Conservation (phyloP, 2,113 vertebrate genomes). For the Rhizomys pruinosus region DNA sequence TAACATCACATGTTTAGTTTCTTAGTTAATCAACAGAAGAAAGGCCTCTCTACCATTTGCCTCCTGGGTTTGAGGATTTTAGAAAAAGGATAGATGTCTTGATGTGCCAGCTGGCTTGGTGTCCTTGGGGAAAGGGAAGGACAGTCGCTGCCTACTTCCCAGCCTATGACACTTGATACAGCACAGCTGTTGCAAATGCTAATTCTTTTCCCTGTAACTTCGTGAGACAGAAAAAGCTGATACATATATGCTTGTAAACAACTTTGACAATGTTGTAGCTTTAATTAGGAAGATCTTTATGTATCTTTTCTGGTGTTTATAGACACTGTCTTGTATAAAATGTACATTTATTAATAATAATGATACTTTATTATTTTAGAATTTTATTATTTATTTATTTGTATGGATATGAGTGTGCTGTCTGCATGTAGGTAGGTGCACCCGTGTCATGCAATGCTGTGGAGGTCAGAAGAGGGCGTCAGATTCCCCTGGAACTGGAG, state of each 20-base stretch:
- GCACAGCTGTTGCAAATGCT: background rate
- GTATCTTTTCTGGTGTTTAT: slow-evolving; percentile 39
- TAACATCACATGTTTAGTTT: background rate
- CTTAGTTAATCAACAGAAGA: background rate
- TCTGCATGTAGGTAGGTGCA: too few species aligned
- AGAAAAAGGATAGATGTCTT: background rate
- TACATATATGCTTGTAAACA: background rate
- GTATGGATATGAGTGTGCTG: too few species aligned
- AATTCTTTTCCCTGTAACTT: background rate
- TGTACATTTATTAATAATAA: slow-evolving; percentile 43
- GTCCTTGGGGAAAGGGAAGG: background rate
- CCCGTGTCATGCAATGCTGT: too few species aligned
- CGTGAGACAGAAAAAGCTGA: background rate
- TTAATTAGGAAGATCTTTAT: slow-evolving; percentile 16
- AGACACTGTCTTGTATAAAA: background rate
- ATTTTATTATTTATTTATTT: too few species aligned
- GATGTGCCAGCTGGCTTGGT: background rate
- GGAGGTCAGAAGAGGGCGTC: too few species aligned
- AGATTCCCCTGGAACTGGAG: too few species aligned
- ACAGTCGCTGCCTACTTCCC: background rate
- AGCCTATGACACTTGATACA: background rate
- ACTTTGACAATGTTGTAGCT: background rate
- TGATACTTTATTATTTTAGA: slow-evolving; percentile 49
- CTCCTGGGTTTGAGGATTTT: background rate
- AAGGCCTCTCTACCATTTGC: background rate